Base-by-base conservation (phyloP, 2,797 vertebrate genomes). In the Mastacembelus armatus region DNA sequence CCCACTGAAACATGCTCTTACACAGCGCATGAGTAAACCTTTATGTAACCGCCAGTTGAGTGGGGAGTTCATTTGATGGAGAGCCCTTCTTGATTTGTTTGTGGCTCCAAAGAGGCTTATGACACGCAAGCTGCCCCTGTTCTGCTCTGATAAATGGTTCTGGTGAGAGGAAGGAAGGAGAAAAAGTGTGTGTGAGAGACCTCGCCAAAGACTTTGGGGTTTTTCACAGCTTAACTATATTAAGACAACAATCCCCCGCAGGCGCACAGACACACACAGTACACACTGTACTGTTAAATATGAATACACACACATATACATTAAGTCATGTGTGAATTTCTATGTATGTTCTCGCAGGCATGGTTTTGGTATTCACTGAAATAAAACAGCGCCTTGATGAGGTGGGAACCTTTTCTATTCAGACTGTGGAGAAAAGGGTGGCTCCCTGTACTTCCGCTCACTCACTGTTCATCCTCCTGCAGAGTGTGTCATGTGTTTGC, bases 181-280 rank as follows among this genome's bases (percentile, higher is more conserved):
- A 69, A 86, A 83, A 87, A 88, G 84, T 82, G 82, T 89, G 81
- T 87, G 78, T 81, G n/a, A n/a, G 85, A 84, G 86, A 86, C 77
- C 73, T 88, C 52, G 84, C 88, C 90, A 91, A 89, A 83, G 80
- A 82, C 85, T 87, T 89, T 89, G 89, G 88, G 84, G 83, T 84
- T 91, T 92, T 90, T 89, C 85, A 89, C 89, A 91, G 89, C 90
- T 91, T 91, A 90, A 90, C 85, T 90, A 78, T 85, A 90, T 92
- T 91, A 92, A 86, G 81, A 86, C n/a, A 59, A 89, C 85, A 86
- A 88, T 84, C 85, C 85, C 85, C 77, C 40, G 39, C 75, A 86
- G 76, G 82, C 80, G 75, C 69, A 27, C 71, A 79, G 49, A 62
- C 63, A 74, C 69, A 66, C 74, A 51, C 43, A 58, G 38, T 74